phyloP scores from a whole-genome alignment of 2,888 invertebrate species.

The Melipona beecheii region DNA sequence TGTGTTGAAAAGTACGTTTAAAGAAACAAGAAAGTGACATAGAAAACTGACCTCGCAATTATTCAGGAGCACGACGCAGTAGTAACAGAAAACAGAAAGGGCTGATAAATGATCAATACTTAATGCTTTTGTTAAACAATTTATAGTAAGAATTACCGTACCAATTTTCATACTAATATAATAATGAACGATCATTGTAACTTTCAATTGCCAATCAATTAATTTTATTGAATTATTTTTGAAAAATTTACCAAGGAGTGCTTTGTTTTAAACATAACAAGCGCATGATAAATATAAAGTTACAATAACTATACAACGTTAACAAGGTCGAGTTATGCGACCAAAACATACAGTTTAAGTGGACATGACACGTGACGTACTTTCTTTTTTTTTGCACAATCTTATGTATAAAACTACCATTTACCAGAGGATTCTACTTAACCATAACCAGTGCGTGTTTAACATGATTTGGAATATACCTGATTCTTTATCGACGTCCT shows the following conservation, averaged over 20 bases:
- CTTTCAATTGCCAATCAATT: conserved; percentile 9
- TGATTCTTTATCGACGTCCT: conserved; percentile 86
- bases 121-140: conserved; percentile 44
- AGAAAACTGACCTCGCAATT: conserved; percentile 83
- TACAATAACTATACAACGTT: conserved; percentile 35
- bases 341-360: conserved; percentile 40
- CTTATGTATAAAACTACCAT: conserved; percentile 71
- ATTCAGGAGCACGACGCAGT: conserved; percentile 71
- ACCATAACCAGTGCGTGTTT: conserved; percentile 81
- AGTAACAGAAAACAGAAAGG: conserved; percentile 65
- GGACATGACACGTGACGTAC: conserved; percentile 40
- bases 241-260: not conserved
- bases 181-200: conserved; percentile 6
- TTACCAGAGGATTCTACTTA: conserved; percentile 78
- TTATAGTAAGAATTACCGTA: conserved; percentile 27
- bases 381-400: conserved; percentile 30
- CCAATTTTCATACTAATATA: conserved; percentile 25
- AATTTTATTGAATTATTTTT: not conserved
- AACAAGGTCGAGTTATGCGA: conserved; percentile 54
- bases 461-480: conserved; percentile 79
- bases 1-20: conserved; percentile 69
- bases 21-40: conserved; percentile 83
- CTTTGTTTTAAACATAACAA: conserved; percentile 15
- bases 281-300: conserved; percentile 28
- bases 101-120: conserved; percentile 64